Evolutionary conservation across 2,113 vertebrate species (phyloP), one percentile per base, ranked within the genome.

Genomic region (Sebastes schlegelii): DNA sequence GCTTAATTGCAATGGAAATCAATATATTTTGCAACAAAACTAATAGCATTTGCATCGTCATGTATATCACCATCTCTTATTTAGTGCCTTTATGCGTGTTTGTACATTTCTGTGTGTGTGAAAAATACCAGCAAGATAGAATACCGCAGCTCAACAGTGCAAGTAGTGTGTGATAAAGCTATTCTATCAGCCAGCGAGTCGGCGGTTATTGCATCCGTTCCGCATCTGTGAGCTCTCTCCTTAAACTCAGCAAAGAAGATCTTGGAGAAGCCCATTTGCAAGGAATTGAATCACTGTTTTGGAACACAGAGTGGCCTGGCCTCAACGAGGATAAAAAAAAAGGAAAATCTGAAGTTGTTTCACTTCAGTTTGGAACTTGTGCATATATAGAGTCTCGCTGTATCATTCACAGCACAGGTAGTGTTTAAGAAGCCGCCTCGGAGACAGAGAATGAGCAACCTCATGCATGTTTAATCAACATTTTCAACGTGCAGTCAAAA

Each of bases 91-190:
- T 66, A 40, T 73, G 64, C 67, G 66, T 75, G 12, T 82, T 26
- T 82, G n/a, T 72, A 11, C 13, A 40, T 77, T 67, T 81, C 4
- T 74, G 49, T 82, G 54, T 81, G 78, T 64, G 51, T 68, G 71
- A 60, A 71, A 75, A 70, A 58, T 40, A 63, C 49, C 78, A 69
- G 71, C 46, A 34, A 73, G 74, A 86, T 55, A 62, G 58, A 83
- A 79, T 61, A 49, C 46, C 19, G 7, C 40, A 68, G 77, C 73
- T 83, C 83, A 75, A 42, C 82, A 73, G 86, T 49, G 67, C 86
- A 91, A 83, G 75, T 86, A 90, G 82, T 86, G 84, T 89, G 84
- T 90, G 90, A 92, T 93, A 84, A 94, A 93, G 85, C 84, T 84
- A 65, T 90, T 87, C 91, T 79, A 86, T 91, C 84, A 84, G 85